Evolutionary conservation across 2,888 invertebrate genomes (phyloP).

Genomic region (Cantharis lateralis): DNA sequence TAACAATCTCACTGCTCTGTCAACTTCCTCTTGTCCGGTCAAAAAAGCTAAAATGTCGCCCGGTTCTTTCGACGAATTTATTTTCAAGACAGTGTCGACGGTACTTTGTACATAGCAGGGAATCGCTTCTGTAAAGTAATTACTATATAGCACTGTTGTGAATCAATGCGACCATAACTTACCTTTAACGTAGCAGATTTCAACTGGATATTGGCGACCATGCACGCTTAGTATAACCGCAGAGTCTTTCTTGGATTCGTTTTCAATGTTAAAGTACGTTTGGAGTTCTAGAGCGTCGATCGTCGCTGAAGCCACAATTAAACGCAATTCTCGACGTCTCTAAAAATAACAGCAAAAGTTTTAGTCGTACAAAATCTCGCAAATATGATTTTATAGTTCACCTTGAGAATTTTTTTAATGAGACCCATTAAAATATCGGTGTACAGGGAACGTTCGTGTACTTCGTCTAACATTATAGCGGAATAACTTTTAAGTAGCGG

Average conservation of each 20-base stretch:
- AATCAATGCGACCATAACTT: conserved; percentile 11
- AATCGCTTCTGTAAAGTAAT: conserved; percentile 69
- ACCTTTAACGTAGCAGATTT: conserved; percentile 80
- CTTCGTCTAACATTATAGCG: conserved; percentile 90
- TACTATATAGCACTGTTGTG: not conserved
- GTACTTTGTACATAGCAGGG: conserved; percentile 88
- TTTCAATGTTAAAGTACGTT: conserved; percentile 73
- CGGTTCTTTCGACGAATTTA: conserved; percentile 79
- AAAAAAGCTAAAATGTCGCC: conserved; percentile 93
- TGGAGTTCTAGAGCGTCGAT: conserved; percentile 87
- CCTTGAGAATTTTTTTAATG: conserved; percentile 86
- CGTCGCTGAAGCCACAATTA: conserved; percentile 94
- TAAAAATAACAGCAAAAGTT: conserved; percentile 42
- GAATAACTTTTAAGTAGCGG: conserved; percentile 89
- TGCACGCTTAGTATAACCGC: conserved; percentile 86
- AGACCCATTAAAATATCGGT: conserved; percentile 95
- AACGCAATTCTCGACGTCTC: conserved; percentile 79
- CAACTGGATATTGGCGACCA: conserved; percentile 87
- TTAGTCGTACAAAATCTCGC: not conserved
- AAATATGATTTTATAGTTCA: conserved; percentile 46
- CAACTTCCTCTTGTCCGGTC: conserved; percentile 94
- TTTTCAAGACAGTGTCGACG: conserved; percentile 86
- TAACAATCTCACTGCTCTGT: conserved; percentile 70
- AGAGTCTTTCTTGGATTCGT: conserved; percentile 62
- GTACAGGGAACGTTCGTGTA: conserved; percentile 90